phyloP scores from a whole-genome alignment of 2,797 vertebrate genomes.

The Numenius phaeopus region DNA sequence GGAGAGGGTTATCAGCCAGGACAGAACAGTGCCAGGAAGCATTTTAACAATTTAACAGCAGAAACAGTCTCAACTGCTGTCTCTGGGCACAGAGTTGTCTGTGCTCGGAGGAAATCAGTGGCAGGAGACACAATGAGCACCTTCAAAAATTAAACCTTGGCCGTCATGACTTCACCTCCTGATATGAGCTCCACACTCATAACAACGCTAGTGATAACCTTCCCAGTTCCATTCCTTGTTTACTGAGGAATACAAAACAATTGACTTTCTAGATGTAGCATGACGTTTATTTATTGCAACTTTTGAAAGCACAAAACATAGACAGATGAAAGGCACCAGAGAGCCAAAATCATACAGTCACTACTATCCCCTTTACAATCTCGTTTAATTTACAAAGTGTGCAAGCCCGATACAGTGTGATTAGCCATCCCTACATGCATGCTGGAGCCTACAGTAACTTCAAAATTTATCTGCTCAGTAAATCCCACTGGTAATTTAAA shows the following conservation, averaged over 20 bases:
- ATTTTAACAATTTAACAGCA: not conserved
- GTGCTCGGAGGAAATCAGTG: not conserved
- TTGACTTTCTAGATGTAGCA: conserved; percentile 61
- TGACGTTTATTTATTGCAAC: conserved; percentile 62
- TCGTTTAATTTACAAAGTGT: not conserved
- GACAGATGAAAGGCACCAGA: conserved; percentile 63
- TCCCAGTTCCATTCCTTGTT: not conserved
- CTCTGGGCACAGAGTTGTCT: not conserved
- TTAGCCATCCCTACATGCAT: conserved; percentile 18
- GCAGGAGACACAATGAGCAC: not conserved
- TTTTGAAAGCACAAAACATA: conserved; percentile 63
- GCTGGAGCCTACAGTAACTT: conserved; percentile 34
- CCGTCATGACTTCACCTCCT: not conserved
- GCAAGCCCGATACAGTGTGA: conserved; percentile 41
- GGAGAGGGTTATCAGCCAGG: not conserved
- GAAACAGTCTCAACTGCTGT: not conserved
- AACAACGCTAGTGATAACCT: not conserved
- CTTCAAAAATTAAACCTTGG: not conserved
- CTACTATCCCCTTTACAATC: conserved; percentile 54
- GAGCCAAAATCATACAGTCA: conserved; percentile 48
- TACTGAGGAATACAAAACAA: conserved; percentile 68
- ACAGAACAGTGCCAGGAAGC: not conserved
- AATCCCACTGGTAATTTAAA: not conserved
- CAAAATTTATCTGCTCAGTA: not conserved
- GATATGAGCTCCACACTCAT: not conserved